Conservation (phyloP, 2,797 vertebrate species). For the Numenius phaeopus region DNA sequence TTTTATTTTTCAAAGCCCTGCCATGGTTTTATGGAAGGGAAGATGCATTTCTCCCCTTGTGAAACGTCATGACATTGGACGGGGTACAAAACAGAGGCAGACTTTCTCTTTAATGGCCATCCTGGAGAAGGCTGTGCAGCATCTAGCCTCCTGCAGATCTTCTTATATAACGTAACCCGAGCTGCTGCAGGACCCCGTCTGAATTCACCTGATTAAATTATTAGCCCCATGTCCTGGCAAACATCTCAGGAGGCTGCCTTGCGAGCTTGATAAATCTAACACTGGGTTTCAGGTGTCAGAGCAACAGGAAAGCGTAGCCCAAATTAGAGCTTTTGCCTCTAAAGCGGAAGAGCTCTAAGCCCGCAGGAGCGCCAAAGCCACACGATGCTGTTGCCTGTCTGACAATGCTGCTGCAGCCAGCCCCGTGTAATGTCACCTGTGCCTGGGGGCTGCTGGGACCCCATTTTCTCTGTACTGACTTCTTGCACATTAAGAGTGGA, state of each 20-base stretch:
- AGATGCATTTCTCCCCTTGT: neutral
- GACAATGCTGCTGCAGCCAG: fast-evolving
- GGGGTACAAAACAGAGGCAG: neutral
- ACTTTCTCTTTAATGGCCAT: constrained; percentile 24
- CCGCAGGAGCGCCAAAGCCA: fast-evolving
- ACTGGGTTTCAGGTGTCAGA: constrained; percentile 15
- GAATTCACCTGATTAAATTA: constrained; percentile 67
- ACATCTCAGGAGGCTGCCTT: constrained; percentile 37
- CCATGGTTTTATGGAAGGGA: neutral
- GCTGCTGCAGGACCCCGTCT: neutral
- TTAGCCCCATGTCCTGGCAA: constrained; percentile 63
- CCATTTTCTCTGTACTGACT: neutral
- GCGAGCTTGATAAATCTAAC: neutral
- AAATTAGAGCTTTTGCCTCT: neutral
- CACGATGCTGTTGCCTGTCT: neutral
- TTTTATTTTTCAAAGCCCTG: constrained; percentile 17
- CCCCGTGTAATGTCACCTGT: neutral
- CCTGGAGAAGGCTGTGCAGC: neutral
- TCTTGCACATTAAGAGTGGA: neutral
- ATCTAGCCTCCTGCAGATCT: neutral
- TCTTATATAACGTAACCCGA: constrained; percentile 26
- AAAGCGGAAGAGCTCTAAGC: constrained; percentile 56
- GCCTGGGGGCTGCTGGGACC: neutral
- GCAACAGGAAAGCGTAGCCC: neutral
- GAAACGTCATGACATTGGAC: neutral